Evolutionary conservation across 2,888 invertebrate species (phyloP), one percentile per base, ranked within the genome.

Genomic region (Apantesis nais): DNA sequence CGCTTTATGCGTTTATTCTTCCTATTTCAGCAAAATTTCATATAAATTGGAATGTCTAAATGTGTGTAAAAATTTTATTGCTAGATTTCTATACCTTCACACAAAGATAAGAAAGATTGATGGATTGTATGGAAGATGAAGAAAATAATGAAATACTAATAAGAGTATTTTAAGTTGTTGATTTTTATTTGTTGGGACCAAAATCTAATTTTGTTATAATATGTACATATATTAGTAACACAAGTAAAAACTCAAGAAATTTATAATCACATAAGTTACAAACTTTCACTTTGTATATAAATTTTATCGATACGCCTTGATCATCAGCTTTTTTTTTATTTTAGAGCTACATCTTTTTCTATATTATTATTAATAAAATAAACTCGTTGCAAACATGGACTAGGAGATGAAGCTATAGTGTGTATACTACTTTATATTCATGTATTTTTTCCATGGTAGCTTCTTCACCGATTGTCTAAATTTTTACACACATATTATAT

Each of bases 201-300:
- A 25, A 55, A 55, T 11, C 14, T 29, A 58, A 29, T 29, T 29
- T 71, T 62, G 72, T 41, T n/a, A n/a, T 52, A 9, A n/a, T 29
- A 52, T 14, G 7, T 61, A 29, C n/a, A 39, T n/a, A n/a, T n/a
- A n/a, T 61, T 34, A 62, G 60, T 71, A 69, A 76, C 44, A 69
- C 71, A 81, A 72, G 73, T 66, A 61, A 9, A 29, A 39, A 39
- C 48, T 29, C 31, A 68, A 55, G 58, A 63, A 75, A 72, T 44
- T 70, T 7, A 37, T 37, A 55, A 58, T 29, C 39, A n/a, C 58
- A 72, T 78, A 80, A 72, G 74, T 69, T 70, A 77, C 74, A 14
- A 16, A 77, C 80, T 81, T 80, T 81, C 80, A 76, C 80, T 80
- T 58, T 16, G 25, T 39, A 68, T 9, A 52, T 29, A 72, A 55